Evolutionary conservation across 2,888 invertebrate species (phyloP), one percentile per base, ranked within the genome.

Genomic region (Balanococcus diminutus): DNA sequence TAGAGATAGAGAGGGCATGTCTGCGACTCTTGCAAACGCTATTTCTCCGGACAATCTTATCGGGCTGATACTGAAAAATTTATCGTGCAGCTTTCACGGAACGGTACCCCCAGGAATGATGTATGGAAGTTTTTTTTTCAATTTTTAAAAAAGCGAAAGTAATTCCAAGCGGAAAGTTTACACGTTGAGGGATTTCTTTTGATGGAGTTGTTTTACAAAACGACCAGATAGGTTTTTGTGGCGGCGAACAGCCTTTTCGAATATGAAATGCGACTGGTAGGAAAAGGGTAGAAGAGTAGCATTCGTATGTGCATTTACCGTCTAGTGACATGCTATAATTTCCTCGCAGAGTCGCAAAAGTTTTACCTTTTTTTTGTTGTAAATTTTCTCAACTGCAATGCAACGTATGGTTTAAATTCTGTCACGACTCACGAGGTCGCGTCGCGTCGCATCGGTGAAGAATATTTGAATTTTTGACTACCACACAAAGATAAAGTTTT

Each of bases 111-210:
- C n/a, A 36, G 36, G 75, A 36, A 79, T 79, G 75, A 36, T 79
- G 36, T 19, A 28, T 67, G 67, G 28, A 67, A 16, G 56, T 22
- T 11, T 56, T 56, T 75, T 75, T 79, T 79, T 79, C 75, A 79
- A 36, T 79, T 79, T 36, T 79, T 32, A 79, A 79, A 79, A 67
- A 67, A 67, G 67, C 14, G 67, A 67, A 67, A 67, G 61, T 75
- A 79, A 36, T 79, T 79, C 75, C 8, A 79, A 36, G 32, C 36
- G 75, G 31, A 28, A 79, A 36, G 36, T 79, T 79, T 79, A 36
- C 36, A 79, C 36, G 75, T 28, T 36, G 19, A 36, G 75, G 67
- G 67, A 67, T 67, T 67, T 67, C 67, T 67, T 67, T 67, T 67
- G 67, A 67, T 67, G 67, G 67, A 67, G 67, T 67, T 28, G 28